A percentile compares a stretch with the other conserved stretches of the same genome.
Evolutionary conservation across 64 coral and sea anemone genomes (phyloP).

Genomic region (Acropora yongei): DNA sequence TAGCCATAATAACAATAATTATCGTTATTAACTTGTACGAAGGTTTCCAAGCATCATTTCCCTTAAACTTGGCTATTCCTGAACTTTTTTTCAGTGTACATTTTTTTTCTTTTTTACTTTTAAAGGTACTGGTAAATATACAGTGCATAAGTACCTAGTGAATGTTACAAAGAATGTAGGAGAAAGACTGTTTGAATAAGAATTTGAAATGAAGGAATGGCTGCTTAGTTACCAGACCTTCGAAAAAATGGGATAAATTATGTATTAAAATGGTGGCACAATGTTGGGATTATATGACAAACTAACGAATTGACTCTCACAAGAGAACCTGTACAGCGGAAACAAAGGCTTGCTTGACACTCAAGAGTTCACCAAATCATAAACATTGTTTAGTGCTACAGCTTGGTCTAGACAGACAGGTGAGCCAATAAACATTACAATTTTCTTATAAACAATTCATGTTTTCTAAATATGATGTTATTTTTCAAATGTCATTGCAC

Average conservation of each 20-base stretch:
- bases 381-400: conserved; percentile 37
- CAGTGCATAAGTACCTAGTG: not conserved
- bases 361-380: conserved; percentile 39
- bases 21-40: no score
- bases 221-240: conserved; percentile 41
- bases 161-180: not conserved
- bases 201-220: conserved; percentile 13
- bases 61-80: no score
- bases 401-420: conserved; percentile 52
- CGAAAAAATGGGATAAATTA: conserved; percentile 49
- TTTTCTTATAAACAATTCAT: not conserved
- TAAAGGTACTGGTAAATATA: conserved; percentile 7
- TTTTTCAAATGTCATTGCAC: not conserved
- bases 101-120: not conserved
- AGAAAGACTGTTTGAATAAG: not conserved
- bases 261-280: conserved; percentile 27
- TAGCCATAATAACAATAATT: not conserved
- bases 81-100: no score
- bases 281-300: conserved; percentile 60
- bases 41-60: no score
- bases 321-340: conserved; percentile 54
- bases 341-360: conserved; percentile 47
- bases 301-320: conserved; percentile 49
- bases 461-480: not conserved
- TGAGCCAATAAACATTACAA: not conserved